A percentile compares a stretch with the other conserved stretches of the same genome.
Evolutionary conservation across 2,113 vertebrate species (phyloP).

Genomic region (Sceloporus tristichus): DNA sequence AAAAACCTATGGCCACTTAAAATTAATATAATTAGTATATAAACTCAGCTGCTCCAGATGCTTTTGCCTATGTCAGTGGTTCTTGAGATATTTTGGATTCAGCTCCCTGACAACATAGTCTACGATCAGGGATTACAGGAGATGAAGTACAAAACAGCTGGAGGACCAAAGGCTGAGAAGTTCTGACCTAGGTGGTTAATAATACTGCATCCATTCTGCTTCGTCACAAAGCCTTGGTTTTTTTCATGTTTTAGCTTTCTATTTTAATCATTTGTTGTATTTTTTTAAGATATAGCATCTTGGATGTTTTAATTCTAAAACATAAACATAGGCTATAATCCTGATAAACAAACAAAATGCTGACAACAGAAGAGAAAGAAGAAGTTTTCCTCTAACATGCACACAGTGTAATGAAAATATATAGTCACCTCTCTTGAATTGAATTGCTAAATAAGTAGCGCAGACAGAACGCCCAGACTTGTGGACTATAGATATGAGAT

Average conservation of each 20-base stretch:
- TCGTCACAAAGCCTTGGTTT: not conserved
- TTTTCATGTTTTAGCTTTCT: not conserved
- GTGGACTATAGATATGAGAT: slow-evolving; percentile 86
- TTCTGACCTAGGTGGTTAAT: not conserved
- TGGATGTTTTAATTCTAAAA: not conserved
- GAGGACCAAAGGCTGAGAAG: too few species aligned
- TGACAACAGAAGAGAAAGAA: not conserved
- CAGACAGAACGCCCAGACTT: slow-evolving; percentile 91
- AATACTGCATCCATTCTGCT: not conserved
- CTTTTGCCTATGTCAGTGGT: too few species aligned
- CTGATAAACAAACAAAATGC: not conserved
- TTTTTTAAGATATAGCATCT: not conserved
- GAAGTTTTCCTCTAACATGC: not conserved
- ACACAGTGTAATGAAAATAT: not conserved
- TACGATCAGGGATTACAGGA: too few species aligned
- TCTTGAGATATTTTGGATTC: too few species aligned
- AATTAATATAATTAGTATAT: too few species aligned
- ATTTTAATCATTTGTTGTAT: not conserved
- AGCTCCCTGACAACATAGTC: too few species aligned
- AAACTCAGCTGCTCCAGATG: too few species aligned
- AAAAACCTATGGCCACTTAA: too few species aligned
- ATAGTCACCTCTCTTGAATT: slow-evolving; percentile 88
- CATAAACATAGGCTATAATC: not conserved
- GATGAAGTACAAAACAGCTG: not conserved
- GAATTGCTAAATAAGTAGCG: slow-evolving; percentile 88